Evolutionary conservation across 2,113 vertebrate species (phyloP).

Genomic region (Amia ocellicauda): DNA sequence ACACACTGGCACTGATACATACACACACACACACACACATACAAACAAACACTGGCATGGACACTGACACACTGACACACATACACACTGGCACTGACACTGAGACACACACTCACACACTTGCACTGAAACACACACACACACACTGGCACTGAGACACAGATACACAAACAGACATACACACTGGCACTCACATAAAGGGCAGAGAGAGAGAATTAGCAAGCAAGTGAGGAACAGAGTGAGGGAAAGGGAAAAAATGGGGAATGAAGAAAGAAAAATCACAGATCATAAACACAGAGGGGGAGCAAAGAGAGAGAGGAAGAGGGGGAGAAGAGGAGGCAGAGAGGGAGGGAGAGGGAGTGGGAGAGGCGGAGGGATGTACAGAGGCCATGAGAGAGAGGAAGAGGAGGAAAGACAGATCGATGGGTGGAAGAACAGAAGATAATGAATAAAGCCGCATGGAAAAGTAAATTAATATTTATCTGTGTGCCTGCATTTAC

Average conservation of each 20-base stretch:
- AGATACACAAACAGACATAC: too few relatives aligned
- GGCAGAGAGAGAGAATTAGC: too few relatives aligned
- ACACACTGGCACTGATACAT: background rate
- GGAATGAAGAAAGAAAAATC: background rate
- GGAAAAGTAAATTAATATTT: too few relatives aligned
- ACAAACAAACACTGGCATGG: background rate
- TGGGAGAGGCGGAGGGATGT: background rate
- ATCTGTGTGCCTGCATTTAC: too few relatives aligned
- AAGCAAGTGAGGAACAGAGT: background rate
- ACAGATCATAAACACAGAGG: background rate
- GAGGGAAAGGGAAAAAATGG: background rate
- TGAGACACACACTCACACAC: background rate
- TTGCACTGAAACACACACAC: background rate
- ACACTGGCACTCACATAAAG: too few relatives aligned
- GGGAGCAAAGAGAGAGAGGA: background rate
- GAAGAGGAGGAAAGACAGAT: conserved; percentile 21
- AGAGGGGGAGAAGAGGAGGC: background rate
- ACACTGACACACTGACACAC: conserved; percentile 3
- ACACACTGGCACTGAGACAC: conserved; percentile 18
- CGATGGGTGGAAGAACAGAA: too few relatives aligned
- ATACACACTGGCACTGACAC: background rate
- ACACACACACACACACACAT: conserved; percentile 3
- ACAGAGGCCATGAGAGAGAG: conserved; percentile 5
- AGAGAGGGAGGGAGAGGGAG: background rate
- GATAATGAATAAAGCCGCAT: too few relatives aligned